Percentiles rank a stretch among this genome's conserved stretches.
phyloP scores from a whole-genome alignment of 2,797 vertebrate genomes.

The Fundulus diaphanus region DNA sequence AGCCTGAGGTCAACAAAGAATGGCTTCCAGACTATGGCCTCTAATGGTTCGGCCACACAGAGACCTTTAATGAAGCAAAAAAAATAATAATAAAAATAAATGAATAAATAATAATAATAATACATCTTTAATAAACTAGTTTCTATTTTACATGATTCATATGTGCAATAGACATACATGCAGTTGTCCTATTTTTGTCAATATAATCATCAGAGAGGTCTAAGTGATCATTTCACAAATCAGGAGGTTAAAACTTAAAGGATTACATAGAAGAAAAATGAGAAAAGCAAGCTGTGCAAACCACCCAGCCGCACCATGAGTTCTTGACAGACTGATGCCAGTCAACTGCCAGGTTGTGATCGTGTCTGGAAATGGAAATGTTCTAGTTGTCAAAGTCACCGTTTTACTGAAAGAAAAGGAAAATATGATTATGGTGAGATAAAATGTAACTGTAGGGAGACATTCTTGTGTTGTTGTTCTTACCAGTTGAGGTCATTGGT shows the following conservation, averaged over 20 bases:
- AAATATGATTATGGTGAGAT: neutral
- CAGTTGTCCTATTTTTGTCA: neutral
- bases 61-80: slow-evolving; percentile 77
- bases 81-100: too few relatives aligned
- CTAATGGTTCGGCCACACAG: slow-evolving; percentile 85
- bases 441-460: neutral
- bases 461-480: slow-evolving; percentile 8
- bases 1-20: slow-evolving; percentile 90
- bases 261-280: neutral
- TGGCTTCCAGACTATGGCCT: slow-evolving; percentile 80
- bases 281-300: neutral
- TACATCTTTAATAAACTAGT: neutral
- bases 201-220: neutral
- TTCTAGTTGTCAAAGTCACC: slow-evolving; percentile 13
- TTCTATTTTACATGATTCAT: neutral
- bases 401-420: slow-evolving; percentile 16
- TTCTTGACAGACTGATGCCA: slow-evolving; percentile 84
- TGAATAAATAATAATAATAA: too few relatives aligned
- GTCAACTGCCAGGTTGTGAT: slow-evolving; percentile 92
- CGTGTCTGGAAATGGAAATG: slow-evolving; percentile 85
- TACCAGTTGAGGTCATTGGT: slow-evolving; percentile 64
- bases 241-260: neutral
- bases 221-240: neutral
- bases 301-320: slow-evolving; percentile 51
- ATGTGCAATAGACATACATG: neutral